Evolutionary conservation across 2,113 vertebrate species (phyloP), one percentile per base, ranked within the genome.

Genomic region (Heterotis niloticus): DNA sequence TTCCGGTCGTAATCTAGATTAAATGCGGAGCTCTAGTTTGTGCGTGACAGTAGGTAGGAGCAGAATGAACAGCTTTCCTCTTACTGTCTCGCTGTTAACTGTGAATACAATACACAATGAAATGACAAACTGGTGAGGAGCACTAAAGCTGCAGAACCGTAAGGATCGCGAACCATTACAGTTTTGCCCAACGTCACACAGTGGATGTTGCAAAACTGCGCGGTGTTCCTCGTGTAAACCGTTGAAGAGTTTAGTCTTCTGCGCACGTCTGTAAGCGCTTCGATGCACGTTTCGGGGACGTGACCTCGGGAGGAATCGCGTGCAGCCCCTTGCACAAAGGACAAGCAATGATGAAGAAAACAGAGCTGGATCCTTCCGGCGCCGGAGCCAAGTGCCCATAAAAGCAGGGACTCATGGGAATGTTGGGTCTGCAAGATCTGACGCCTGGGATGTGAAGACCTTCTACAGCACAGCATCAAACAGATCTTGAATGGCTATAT

Each of bases 351-450:
- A 82, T 78, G 85, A 84, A 82, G 81, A 88, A 86, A 88, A 80
- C 74, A 84, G 76, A 88, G 78, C 71, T 34, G 85, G 86, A 83
- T 73, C 79, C 87, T 88, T 87, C 86, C 85, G 85, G 78, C 79
- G 77, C 26, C n/a, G 72, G 54, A 79, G 56, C 81, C 78, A 44
- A 74, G 34, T 29, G 74, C 77, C 78, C 82, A 44, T 65, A 34
- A 81, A 76, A 44, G n/a, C 18, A 29, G 29, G 13, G 26, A n/a
- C 62, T 59, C 54, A 23, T 69, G 77, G 67, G 67, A 51, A 62
- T 71, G 24, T 70, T 12, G 24, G 76, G 26, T 29, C 77, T 4
- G n/a, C 2, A 26, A 60, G 51, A 54, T 78, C 7, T 13, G 57
- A 59, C 77, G 18, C 77, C 56, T 69, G 64, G 52, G 65, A 68